Percentiles rank a stretch among this genome's conserved stretches.
phyloP scores from a whole-genome alignment of 2,797 vertebrate species.

The Sebastes taczanowskii region DNA sequence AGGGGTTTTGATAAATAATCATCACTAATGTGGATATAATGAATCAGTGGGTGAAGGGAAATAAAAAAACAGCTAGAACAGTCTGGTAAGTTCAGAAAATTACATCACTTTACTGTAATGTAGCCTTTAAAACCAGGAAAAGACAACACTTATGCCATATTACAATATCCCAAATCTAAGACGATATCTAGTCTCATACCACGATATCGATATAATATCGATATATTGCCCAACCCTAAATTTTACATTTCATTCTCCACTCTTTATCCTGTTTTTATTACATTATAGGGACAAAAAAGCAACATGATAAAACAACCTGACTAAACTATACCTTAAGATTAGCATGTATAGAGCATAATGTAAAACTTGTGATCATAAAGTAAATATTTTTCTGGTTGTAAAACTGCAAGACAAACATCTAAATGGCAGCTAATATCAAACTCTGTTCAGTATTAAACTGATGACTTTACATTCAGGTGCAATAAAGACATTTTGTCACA shows the following conservation, averaged over 20 bases:
- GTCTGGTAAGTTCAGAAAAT: too few species aligned
- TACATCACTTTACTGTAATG: too few species aligned
- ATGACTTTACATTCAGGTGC: not conserved
- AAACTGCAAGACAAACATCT: not conserved
- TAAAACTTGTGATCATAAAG: not conserved
- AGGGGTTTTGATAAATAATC: too few species aligned
- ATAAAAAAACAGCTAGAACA: too few species aligned
- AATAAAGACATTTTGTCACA: not conserved
- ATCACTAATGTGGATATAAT: too few species aligned
- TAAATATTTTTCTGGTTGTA: not conserved
- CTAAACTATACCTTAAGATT: not conserved
- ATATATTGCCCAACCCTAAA: not conserved
- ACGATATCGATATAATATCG: too few species aligned
- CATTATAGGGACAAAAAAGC: not conserved
- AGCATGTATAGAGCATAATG: not conserved
- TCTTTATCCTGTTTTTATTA: not conserved
- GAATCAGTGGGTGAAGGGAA: too few species aligned
- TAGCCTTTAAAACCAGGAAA: too few species aligned
- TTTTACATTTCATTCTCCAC: not conserved
- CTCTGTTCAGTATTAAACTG: not conserved
- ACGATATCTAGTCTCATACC: too few species aligned
- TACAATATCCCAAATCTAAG: too few species aligned
- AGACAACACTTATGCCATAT: too few species aligned
- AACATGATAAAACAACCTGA: not conserved
- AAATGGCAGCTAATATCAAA: not conserved